Evolutionary conservation across 2,888 invertebrate genomes (phyloP).

Genomic region (Diabrotica balteata): DNA sequence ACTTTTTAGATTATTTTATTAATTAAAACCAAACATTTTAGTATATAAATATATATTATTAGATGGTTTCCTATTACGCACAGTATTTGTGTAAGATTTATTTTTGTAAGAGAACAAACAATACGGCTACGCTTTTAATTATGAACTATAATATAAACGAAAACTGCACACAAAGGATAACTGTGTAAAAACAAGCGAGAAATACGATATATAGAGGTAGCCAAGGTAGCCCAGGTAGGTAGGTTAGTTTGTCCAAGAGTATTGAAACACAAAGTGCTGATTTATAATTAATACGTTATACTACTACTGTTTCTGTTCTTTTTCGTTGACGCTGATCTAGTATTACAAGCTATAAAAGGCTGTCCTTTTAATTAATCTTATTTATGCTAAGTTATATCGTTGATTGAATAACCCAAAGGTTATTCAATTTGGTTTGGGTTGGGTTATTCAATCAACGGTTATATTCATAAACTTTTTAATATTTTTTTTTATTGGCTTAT

Average conservation of each 20-base stretch:
- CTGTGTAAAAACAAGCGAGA: constrained; percentile 5
- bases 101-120: not conserved
- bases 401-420: too few relatives aligned
- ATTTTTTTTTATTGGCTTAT: too few relatives aligned
- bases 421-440: too few relatives aligned
- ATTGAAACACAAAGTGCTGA: constrained; percentile 48
- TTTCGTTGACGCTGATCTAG: constrained; percentile 12
- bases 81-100: not conserved
- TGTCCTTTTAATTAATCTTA: too few relatives aligned
- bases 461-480: too few relatives aligned
- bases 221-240: too few relatives aligned
- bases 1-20: too few relatives aligned
- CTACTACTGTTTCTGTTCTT: constrained; percentile 24
- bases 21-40: too few relatives aligned
- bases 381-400: too few relatives aligned
- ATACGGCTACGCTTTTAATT: too few relatives aligned
- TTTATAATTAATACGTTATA: constrained; percentile 48
- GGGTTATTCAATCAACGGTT: too few relatives aligned
- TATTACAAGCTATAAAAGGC: not conserved
- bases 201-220: constrained; percentile 3
- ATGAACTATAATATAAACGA: not conserved
- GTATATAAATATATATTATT: too few relatives aligned
- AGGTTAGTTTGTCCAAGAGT: constrained; percentile 36
- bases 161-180: constrained; percentile 9
- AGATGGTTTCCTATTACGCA: not conserved